Conservation (phyloP, 2,797 vertebrate genomes). For the Epinephelus awoara region DNA sequence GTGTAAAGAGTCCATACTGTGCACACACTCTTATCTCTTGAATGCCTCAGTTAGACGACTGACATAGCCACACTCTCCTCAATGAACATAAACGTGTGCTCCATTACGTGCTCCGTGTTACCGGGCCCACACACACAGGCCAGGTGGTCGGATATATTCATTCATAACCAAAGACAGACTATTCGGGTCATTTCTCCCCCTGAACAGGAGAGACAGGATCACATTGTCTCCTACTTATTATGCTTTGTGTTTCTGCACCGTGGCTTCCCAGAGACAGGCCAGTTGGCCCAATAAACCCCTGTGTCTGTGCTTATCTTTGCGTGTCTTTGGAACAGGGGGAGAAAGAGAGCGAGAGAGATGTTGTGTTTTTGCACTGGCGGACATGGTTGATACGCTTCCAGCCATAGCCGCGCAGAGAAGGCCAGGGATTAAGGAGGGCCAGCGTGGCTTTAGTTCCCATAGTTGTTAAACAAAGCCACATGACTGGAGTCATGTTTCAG, state of each 20-base stretch:
- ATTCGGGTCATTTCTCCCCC: slow-evolving; percentile 54
- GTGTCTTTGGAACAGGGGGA: slow-evolving; percentile 46
- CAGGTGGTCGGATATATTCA: slow-evolving; percentile 50
- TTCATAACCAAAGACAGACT: slow-evolving; percentile 42
- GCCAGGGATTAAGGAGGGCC: slow-evolving; percentile 45
- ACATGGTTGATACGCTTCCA: slow-evolving; percentile 54
- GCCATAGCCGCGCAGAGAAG: slow-evolving; percentile 43
- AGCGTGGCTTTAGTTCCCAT: slow-evolving; percentile 59
- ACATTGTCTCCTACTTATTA: slow-evolving; percentile 52
- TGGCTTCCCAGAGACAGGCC: slow-evolving; percentile 41
- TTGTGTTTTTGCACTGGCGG: slow-evolving; percentile 31
- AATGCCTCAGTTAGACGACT: slow-evolving; percentile 8
- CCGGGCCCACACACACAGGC: slow-evolving; percentile 30
- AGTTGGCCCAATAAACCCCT: slow-evolving; percentile 38
- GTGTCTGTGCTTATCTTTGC: slow-evolving; percentile 57
- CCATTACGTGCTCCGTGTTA: slow-evolving; percentile 25
- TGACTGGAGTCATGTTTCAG: slow-evolving; percentile 69
- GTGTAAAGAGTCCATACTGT: not conserved
- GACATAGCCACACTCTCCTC: slow-evolving; percentile 20
- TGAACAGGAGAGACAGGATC: slow-evolving; percentile 49
- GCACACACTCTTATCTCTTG: not conserved
- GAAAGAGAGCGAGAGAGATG: slow-evolving; percentile 30
- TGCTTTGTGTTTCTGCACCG: slow-evolving; percentile 55
- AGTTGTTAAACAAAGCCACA: slow-evolving; percentile 74
- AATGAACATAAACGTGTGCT: slow-evolving; percentile 35